Base-by-base conservation (phyloP, 2,888 invertebrate species). In the Tyria jacobaeae region DNA sequence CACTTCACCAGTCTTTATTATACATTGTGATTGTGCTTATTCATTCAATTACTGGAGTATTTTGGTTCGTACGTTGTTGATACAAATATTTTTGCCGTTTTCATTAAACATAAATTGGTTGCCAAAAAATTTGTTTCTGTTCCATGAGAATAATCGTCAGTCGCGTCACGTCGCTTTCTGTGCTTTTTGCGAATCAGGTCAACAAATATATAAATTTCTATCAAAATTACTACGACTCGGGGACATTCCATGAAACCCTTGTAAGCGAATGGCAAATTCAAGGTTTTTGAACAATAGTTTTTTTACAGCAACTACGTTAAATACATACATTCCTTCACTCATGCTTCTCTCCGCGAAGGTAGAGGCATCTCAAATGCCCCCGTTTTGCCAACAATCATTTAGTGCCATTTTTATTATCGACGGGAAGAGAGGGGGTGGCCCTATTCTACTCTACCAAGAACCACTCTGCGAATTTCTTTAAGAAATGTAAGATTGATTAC, bases 181-280 rank as follows among this genome's bases (percentile, higher is more conserved):
- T 65, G 76, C 74, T 77, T 82, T 80, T 81, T 82, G 78, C 70
- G 76, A 82, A 82, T 81, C 82, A 77, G 77, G 61, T 68, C 72
- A 63, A 76, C 81, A 82, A 82, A 82, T 80, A 80, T 80, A 75
- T 75, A 78, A 80, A 82, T 82, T 80, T 81, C 70, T 70, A n/a
- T 59, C 68, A 66, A 77, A 82, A 82, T 81, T 79, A 78, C 74
- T 77, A 70, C 78, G 25, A 73, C 62, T 62, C 60, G 59, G 60
- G 57, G 65, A 70, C 66, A 59, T 59, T 59, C 61, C 54, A 58
- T 60, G 63, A 59, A 58, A 57, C 59, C n/a, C n/a, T n/a, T n/a
- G n/a, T n/a, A n/a, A n/a, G n/a, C n/a, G n/a, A n/a, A n/a, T n/a
- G n/a, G n/a, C n/a, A n/a, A n/a, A n/a, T n/a, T n/a, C n/a, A n/a